Evolutionary conservation across 1,140 invertebrate species (phyloP), one percentile per base, ranked within the genome.

Genomic region (Drosophila arizonae): DNA sequence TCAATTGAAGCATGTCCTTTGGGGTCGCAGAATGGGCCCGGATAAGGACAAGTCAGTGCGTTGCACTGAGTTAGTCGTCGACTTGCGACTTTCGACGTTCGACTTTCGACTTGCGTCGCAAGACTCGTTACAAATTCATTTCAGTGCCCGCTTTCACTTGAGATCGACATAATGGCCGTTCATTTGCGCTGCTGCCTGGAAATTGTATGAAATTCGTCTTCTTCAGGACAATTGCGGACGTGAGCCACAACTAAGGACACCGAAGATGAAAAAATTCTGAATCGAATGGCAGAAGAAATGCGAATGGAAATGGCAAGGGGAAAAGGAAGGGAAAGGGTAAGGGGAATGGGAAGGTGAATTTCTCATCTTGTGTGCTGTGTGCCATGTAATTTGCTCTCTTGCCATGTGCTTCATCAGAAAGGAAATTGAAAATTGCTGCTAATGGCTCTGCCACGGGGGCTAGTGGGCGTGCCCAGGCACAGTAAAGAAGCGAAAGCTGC

Each of bases 381-480:
- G 84, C 86, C 77, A 90, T 91, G 80, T 91, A 91, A 91, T 91
- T 91, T 91, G 86, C 86, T 90, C 81, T 76, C 90, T 91, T 91
- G 82, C 80, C 71, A 91, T 91, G 90, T 91, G 90, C 90, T 91
- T 90, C 86, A 91, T 90, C 90, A 91, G 90, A 91, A 90, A 91
- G 90, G 90, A 91, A 91, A 91, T 91, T 91, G 90, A 90, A 91
- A 91, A 91, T 91, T 91, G 86, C 82, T 90, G 72, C 85, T 87
- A 88, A 88, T 88, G 87, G 82, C 76, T 82, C 67, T 30, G 36
- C 57, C 24, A 41, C 26, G 39, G 50, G 56, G 30, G 33, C 24
- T 54, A 36, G 76, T 72, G 84, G 84, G 84, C 51, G 84, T 76
- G 79, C 68, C 78, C 58, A 62, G 68, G 15, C 46, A 36, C 21